Evolutionary conservation across 2,797 vertebrate genomes (phyloP), one percentile per base, ranked within the genome.

Genomic region (Melanotaenia nigrans): DNA sequence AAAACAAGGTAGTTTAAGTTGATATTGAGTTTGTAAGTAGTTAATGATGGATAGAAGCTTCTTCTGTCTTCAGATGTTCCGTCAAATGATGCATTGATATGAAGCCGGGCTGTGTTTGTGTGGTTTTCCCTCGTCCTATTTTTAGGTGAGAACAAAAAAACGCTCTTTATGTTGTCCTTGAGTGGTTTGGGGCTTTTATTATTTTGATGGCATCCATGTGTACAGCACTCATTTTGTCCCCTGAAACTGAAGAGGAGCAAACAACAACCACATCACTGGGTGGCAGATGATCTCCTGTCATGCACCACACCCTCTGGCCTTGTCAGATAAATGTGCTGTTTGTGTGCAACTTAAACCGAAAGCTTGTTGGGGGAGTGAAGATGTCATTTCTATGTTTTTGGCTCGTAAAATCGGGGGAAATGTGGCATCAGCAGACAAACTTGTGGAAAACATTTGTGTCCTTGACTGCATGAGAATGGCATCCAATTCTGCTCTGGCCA

Each of bases 61-160:
- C 33, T 33, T 55, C 51, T 69, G 45, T 76, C 18, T 22, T 79
- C 55, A 47, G 18, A 58, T 72, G n/a, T 58, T 40, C 51, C 53
- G 65, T 74, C 77, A 56, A 57, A 62, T 68, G 65, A 16, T 64
- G 60, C 10, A 56, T 28, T 42, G 77, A 68, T 45, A 56, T 45
- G 74, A 68, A 64, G 64, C 60, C 47, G 20, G 49, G 18, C 42
- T 63, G 33, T 70, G 16, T 77, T 71, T 83, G 64, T 79, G 81
- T 71, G 77, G 9, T 56, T 55, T 35, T 51, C 35, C 55, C 45
- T 70, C 51, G 36, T 71, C 73, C 70, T 82, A 67, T 89, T 83
- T 78, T 73, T 7, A 74, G 61, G 69, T 3, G 4, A 69, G 36
- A 67, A 33, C 35, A 28, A 18, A 70, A 58, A 68, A 83, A 51